phyloP scores from a whole-genome alignment of 2,888 invertebrate genomes.

The Luffia ferchaultella region DNA sequence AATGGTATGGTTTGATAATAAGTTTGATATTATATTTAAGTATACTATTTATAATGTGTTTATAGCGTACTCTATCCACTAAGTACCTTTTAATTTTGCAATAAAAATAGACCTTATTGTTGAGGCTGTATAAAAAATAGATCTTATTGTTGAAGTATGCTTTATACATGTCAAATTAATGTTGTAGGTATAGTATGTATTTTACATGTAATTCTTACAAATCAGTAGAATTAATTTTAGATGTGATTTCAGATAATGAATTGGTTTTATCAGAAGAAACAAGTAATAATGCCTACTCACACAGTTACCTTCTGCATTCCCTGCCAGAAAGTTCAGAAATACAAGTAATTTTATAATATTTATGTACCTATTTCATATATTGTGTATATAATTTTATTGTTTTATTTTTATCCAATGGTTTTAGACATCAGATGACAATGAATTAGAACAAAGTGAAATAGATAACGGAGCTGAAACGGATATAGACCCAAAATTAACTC shows the following conservation, averaged over 20 bases:
- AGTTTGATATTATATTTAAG: slow-evolving; percentile 4
- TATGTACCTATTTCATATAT: background rate
- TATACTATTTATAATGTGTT: slow-evolving; percentile 3
- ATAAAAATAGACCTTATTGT: too few species aligned
- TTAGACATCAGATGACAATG: background rate
- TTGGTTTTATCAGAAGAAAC: slow-evolving; percentile 30
- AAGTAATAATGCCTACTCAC: slow-evolving; percentile 27
- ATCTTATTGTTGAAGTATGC: too few species aligned
- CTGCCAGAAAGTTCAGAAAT: slow-evolving; percentile 16
- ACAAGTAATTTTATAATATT: background rate
- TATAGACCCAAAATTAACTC: too few species aligned
- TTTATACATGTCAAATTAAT: too few species aligned
- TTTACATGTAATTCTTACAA: background rate
- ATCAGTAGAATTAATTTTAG: background rate
- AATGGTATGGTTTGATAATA: slow-evolving; percentile 23
- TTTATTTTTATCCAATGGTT: background rate
- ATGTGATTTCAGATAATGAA: slow-evolving; percentile 33
- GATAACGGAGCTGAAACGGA: too few species aligned
- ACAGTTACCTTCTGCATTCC: slow-evolving; percentile 37
- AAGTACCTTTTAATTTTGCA: too few species aligned
- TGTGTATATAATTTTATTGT: background rate
- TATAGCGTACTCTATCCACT: too few species aligned
- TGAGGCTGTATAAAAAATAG: too few species aligned
- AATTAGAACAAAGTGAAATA: too few species aligned
- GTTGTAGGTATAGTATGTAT: slow-evolving; percentile 2